These are phyloP conservation scores for Barypeithes pellucidus DNA, from an alignment of 2,888 invertebrate genomes.

Conservation along the genomic window DNA sequence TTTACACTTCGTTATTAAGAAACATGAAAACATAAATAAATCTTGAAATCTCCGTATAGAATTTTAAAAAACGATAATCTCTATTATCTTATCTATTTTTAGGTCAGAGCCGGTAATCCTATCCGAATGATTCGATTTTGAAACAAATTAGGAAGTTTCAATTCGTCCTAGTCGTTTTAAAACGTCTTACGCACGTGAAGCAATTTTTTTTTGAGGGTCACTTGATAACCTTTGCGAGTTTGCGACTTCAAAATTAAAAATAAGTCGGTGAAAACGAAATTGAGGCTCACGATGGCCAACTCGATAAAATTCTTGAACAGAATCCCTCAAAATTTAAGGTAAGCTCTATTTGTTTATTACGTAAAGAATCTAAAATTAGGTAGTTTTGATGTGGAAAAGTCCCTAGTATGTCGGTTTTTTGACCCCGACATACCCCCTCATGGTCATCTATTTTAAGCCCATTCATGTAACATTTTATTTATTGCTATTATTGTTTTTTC, in stretches of 20 bases:
- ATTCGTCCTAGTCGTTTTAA: constrained; percentile 3
- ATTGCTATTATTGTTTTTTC: neutral
- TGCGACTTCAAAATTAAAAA: constrained; percentile 61
- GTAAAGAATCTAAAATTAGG: constrained; percentile 30
- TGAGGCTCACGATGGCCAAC: constrained; percentile 62
- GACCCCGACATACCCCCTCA: constrained; percentile 10
- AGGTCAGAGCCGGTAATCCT: no score
- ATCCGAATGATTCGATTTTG: no score
- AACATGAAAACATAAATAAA: neutral
- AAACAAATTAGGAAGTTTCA: neutral
- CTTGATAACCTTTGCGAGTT: constrained; percentile 63
- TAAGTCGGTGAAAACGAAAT: constrained; percentile 25
- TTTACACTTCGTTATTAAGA: constrained; percentile 4
- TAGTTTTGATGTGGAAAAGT: constrained; percentile 8
- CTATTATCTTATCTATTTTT: no score
- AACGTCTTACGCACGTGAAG: constrained; percentile 12
- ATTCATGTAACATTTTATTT: constrained; percentile 4
- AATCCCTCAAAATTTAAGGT: constrained; percentile 64
- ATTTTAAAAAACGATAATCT: no score
- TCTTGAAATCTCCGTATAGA: no score
- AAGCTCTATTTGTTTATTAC: constrained; percentile 39
- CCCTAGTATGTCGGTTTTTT: constrained; percentile 12
- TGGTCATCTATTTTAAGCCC: constrained; percentile 13
- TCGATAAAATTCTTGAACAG: constrained; percentile 62
- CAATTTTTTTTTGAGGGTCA: constrained; percentile 10